Conservation (phyloP, 2,113 vertebrate species). For the Sinocyclocheilus grahami region DNA sequence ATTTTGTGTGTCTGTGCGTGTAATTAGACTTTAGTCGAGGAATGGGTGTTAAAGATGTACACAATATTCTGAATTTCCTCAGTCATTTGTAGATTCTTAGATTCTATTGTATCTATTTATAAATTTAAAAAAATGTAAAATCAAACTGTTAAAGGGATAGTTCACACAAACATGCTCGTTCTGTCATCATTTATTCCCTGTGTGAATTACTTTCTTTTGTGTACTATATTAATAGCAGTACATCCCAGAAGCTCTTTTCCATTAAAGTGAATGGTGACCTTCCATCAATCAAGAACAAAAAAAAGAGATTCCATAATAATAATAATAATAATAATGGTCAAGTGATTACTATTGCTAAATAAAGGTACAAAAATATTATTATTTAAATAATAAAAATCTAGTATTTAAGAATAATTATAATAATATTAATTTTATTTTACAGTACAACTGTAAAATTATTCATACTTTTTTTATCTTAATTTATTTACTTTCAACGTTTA, state of each 20-base stretch:
- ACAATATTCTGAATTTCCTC: not conserved
- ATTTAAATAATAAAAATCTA: no score
- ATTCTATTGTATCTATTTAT: not conserved
- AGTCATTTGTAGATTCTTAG: not conserved
- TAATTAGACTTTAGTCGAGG: constrained; percentile 32
- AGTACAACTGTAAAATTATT: no score
- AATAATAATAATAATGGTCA: not conserved
- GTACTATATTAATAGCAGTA: not conserved
- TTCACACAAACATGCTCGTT: not conserved
- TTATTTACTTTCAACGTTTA: no score
- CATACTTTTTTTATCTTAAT: no score
- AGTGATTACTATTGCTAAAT: not conserved
- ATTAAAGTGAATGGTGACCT: not conserved
- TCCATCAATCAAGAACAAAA: not conserved
- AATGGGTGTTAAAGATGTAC: constrained; percentile 4
- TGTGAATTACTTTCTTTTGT: not conserved
- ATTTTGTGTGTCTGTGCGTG: constrained; percentile 11
- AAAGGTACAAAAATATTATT: no score
- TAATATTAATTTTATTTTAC: no score
- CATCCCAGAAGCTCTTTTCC: not conserved
- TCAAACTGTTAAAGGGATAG: not conserved
- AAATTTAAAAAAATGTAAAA: not conserved
- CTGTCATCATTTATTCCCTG: not conserved
- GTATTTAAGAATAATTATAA: no score
- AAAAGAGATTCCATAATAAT: not conserved